Evolutionary conservation across 2,113 vertebrate genomes (phyloP).

Genomic region (Arizona elegans): DNA sequence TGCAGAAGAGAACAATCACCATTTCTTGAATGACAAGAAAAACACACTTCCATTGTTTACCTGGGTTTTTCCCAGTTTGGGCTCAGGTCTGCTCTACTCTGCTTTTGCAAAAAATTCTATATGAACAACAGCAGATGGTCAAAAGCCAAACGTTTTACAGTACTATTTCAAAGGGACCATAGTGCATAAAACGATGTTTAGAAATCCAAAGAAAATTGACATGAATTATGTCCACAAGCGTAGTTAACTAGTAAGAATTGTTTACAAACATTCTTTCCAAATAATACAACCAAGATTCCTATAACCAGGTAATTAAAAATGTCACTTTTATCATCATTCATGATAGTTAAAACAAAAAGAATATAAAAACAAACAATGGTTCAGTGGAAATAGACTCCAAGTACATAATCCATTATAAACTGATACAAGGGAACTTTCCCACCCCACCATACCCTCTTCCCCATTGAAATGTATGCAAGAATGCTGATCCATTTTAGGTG

Average conservation of each 20-base stretch:
- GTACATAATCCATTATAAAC: neutral
- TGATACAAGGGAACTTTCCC: neutral
- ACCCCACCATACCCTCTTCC: neutral
- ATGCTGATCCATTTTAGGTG: neutral
- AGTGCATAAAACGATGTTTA: neutral
- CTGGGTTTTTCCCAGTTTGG: neutral
- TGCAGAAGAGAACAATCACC: neutral
- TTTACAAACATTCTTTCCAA: slow-evolving; percentile 12
- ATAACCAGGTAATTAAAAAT: slow-evolving; percentile 27
- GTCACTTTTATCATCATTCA: slow-evolving; percentile 63
- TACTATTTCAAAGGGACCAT: slow-evolving; percentile 6
- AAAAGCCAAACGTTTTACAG: neutral
- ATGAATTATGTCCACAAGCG: neutral
- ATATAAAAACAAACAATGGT: slow-evolving; percentile 51
- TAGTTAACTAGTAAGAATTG: neutral
- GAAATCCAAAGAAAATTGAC: neutral
- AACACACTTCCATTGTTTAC: neutral
- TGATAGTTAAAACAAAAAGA: slow-evolving; percentile 54
- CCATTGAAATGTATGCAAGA: neutral
- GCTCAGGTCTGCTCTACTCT: neutral
- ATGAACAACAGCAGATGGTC: neutral
- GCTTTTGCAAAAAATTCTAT: neutral
- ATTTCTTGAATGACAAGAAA: neutral
- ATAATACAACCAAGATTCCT: slow-evolving; percentile 28
- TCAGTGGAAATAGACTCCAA: slow-evolving; percentile 49